These are phyloP conservation scores for Carollia perspicillata DNA, from an alignment of 2,113 vertebrate species.

Conservation along the genomic window DNA sequence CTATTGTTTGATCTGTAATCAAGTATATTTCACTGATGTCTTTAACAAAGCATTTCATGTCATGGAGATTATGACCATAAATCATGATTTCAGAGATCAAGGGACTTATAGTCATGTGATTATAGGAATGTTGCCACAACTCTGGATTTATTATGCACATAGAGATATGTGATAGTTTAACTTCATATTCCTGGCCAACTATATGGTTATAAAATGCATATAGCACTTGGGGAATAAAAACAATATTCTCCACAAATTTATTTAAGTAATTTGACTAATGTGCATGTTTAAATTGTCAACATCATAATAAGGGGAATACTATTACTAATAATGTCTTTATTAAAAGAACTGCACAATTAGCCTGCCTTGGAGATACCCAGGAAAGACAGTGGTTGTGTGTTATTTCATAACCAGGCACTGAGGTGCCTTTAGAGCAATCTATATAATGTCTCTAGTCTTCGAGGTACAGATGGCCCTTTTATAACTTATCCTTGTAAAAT, in stretches of 20 bases:
- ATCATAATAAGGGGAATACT: neutral
- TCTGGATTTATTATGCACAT: neutral
- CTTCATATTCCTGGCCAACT: neutral
- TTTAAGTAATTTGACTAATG: neutral
- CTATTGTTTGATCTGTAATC: neutral
- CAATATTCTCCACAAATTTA: neutral
- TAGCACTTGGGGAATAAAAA: neutral
- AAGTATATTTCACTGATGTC: neutral
- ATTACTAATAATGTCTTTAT: neutral
- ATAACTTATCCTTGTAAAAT: neutral
- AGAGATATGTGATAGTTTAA: neutral
- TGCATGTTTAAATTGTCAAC: neutral
- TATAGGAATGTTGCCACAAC: neutral
- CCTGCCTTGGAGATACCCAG: neutral
- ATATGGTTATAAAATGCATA: neutral
- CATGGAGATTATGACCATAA: neutral
- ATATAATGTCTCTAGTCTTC: neutral
- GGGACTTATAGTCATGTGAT: neutral
- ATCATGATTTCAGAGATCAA: neutral
- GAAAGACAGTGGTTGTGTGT: neutral
- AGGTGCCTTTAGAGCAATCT: neutral
- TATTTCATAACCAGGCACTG: neutral
- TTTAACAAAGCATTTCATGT: neutral
- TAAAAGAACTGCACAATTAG: neutral
- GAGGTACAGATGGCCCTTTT: accelerated